Conservation (phyloP, 2,797 vertebrate species). For the Garrulus glandarius region DNA sequence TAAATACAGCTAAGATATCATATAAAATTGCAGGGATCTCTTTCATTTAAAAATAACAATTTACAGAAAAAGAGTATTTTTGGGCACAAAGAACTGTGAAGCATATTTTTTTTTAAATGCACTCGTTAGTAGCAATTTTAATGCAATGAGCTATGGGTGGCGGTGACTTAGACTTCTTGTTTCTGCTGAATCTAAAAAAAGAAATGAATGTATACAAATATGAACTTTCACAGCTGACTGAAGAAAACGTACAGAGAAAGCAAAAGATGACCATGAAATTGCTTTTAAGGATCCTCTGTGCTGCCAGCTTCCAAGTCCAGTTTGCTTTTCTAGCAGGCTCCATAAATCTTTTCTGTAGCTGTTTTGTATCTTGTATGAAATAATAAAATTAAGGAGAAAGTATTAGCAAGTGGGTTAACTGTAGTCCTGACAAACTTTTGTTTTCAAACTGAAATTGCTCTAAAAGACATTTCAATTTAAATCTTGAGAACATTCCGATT, state of each 20-base stretch:
- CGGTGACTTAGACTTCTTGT: not conserved
- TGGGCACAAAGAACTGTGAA: not conserved
- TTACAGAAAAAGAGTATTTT: not conserved
- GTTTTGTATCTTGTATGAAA: not conserved
- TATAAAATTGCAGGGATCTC: not conserved
- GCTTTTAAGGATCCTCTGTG: not conserved
- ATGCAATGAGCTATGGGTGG: not conserved
- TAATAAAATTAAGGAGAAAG: not conserved
- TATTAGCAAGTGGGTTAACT: not conserved
- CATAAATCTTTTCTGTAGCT: not conserved
- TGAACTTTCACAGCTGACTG: not conserved
- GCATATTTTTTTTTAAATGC: not conserved
- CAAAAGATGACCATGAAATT: not conserved
- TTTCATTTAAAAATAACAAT: not conserved
- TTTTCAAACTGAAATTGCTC: not conserved
- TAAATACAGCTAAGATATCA: not conserved
- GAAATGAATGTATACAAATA: not conserved
- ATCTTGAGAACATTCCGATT: fast-evolving
- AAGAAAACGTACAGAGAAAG: not conserved
- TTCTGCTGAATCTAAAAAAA: not conserved
- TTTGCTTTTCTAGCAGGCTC: not conserved
- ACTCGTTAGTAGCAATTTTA: not conserved
- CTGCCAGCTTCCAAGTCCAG: not conserved
- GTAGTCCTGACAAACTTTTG: not conserved
- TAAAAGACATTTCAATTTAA: not conserved